Base-by-base conservation (phyloP, 2,113 vertebrate species). In the Mormyrus iriodes region DNA sequence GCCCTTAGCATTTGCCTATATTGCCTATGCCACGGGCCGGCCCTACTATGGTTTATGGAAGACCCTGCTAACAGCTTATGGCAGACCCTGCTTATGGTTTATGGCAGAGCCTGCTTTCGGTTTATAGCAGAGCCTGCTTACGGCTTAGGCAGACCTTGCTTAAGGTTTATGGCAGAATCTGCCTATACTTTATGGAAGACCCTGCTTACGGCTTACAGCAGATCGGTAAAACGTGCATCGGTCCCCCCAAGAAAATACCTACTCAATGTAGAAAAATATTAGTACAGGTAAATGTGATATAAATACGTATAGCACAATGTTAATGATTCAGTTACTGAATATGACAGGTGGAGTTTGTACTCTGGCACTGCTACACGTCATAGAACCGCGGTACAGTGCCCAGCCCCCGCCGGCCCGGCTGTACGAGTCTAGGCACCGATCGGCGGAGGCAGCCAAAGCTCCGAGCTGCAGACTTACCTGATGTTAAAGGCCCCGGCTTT, bases 401-500 rank as follows among this genome's bases (percentile, higher is more conserved):
- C 58, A 27, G 24, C 58, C 58, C n/a, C n/a, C n/a, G n/a, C n/a
- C n/a, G n/a, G n/a, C n/a, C n/a, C n/a, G n/a, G 24, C n/a, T 27
- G 61, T 27, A 0, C n/a, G n/a, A 65, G 31, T 76, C 39, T 79
- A 3, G n/a, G 15, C 31, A 79, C 15, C 31, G 35, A 79, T 19
- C 69, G 42, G 35, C 15, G 13, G 35, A 39, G 6, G 6, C 48
- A n/a, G 42, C 12, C n/a, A 31, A 17, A 17, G 86, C 5, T 4
- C n/a, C n/a, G 13, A 27, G 27, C 65, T 73, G 13, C 21, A 8
- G 19, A 92, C 95, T 94, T 89, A 95, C 95, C 94, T 91, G 0
- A 96, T 73, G 21, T 15, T 87, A 8, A 92, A 90, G 1, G 53
- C 35, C 35, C 90, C 94, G 0, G 90, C 15, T 55, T 84, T 90